These are phyloP conservation scores for Drosophila repleta DNA, from an alignment of 1,140 invertebrate genomes.

Conservation along the genomic window DNA sequence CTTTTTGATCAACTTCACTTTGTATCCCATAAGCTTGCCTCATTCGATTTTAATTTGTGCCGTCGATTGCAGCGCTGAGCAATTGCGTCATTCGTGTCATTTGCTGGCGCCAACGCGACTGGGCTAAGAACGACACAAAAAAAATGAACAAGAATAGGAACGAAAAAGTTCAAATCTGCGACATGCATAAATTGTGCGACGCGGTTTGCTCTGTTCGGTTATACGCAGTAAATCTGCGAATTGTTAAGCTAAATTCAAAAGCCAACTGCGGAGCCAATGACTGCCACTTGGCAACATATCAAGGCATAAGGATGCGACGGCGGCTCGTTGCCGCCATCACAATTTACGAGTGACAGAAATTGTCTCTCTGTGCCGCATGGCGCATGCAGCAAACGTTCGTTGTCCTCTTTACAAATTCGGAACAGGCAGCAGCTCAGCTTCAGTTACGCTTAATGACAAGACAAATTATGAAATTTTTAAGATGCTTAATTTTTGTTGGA, in stretches of 20 bases:
- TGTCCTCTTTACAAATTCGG: constrained; percentile 5
- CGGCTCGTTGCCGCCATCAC: constrained; percentile 73
- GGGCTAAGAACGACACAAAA: neutral
- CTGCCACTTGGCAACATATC: constrained; percentile 76
- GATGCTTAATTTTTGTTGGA: constrained; percentile 53
- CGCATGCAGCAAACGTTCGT: constrained; percentile 20
- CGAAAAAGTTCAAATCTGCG: constrained; percentile 54
- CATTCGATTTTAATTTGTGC: constrained; percentile 15
- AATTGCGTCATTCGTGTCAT: constrained; percentile 54
- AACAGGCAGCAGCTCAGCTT: constrained; percentile 19
- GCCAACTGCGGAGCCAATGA: constrained; percentile 68
- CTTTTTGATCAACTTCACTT: too few relatives aligned
- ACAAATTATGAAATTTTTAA: constrained; percentile 78
- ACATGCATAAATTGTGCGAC: constrained; percentile 67
- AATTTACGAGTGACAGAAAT: constrained; percentile 79
- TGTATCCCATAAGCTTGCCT: neutral
- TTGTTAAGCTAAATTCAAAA: constrained; percentile 71
- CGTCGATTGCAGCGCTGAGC: constrained; percentile 31
- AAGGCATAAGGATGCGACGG: constrained; percentile 62
- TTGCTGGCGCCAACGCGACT: constrained; percentile 57
- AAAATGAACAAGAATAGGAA: neutral
- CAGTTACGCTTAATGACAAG: constrained; percentile 65
- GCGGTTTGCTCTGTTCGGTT: constrained; percentile 48
- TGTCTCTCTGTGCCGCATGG: constrained; percentile 58
- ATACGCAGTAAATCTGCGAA: constrained; percentile 61